Base-by-base conservation (phyloP, 2,797 vertebrate species). In the Sebastolobus altivelis region DNA sequence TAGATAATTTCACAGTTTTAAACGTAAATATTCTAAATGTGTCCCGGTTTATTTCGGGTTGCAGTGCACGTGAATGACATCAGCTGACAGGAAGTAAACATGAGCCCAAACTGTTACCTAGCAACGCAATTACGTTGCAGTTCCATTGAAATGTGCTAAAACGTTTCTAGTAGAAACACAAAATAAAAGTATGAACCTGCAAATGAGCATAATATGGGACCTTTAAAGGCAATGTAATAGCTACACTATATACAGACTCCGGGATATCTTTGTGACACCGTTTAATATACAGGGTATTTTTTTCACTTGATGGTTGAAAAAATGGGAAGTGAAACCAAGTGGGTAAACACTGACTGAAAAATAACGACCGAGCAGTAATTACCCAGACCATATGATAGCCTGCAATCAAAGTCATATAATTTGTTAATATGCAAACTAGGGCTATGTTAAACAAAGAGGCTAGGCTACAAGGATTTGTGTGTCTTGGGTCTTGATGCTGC, bases 401-500 rank as follows among this genome's bases (percentile, higher is more conserved):
- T 16, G 9, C 3, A 58, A 4, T 65, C 1, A 66, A 12, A 22
- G n/a, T 18, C 33, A 52, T 5, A 37, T 2, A 2, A 10, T 65
- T 22, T 67, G 35, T 38, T 49, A 2, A 18, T 52, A 56, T 77
- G 52, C 25, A 68, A 61, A 75, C 12, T 1, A 56, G 13, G 10
- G 43, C 29, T 65, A 4, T 20, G 54, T 68, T 58, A 31, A 56
- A 66, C 8, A 65, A 75, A 70, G 43, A 62, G 27, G 11, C 27
- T 4, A 46, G 33, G 5, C 33, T n/a, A 58, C n/a, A 37, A 1
- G 4, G 16, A n/a, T 35, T 31, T 49, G 22, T 7, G 11, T 61
- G 43, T 38, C 1, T 52, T 29, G 5, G 10, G 13, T 56, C 49
- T 29, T 31, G 3, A 62, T 61, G 7, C 5, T 33, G 29, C 55